Evolutionary conservation across 1,140 invertebrate species (phyloP).

Genomic region (Aphaenogaster rudis): DNA sequence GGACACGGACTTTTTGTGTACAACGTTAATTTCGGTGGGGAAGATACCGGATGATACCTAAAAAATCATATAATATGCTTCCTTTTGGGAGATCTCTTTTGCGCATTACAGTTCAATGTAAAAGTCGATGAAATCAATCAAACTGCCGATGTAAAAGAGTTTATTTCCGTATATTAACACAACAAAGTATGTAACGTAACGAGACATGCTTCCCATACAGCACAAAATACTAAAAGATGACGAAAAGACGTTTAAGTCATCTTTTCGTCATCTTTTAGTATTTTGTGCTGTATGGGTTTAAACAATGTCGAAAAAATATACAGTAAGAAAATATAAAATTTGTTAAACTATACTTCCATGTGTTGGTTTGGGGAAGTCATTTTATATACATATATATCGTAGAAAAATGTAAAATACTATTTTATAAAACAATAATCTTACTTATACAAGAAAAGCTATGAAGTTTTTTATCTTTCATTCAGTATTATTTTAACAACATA

Average conservation of each 20-base stretch:
- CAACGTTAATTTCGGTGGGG: slow-evolving; percentile 89
- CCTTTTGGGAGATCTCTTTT: slow-evolving; percentile 23
- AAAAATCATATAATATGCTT: slow-evolving; percentile 63
- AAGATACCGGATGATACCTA: slow-evolving; percentile 79
- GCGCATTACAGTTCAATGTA: neutral
- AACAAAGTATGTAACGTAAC: neutral
- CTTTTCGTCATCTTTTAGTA: no score
- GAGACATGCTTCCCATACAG: neutral
- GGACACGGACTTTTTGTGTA: slow-evolving; percentile 94
- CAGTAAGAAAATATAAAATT: slow-evolving; percentile 26
- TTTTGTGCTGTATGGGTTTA: no score
- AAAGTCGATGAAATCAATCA: neutral
- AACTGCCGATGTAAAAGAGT: neutral
- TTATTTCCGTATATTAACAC: slow-evolving; percentile 46
- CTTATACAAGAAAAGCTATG: slow-evolving; percentile 5
- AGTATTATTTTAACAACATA: slow-evolving; percentile 17
- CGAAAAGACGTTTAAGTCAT: no score
- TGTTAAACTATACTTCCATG: neutral
- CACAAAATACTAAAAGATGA: no score
- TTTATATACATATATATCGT: neutral
- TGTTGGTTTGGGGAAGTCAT: neutral
- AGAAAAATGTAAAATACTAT: slow-evolving; percentile 36
- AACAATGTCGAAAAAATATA: slow-evolving; percentile 2
- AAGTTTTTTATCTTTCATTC: neutral
- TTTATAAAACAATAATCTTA: slow-evolving; percentile 20